phyloP scores from a whole-genome alignment of 2,113 vertebrate genomes.

The Cyrtonyx montezumae region DNA sequence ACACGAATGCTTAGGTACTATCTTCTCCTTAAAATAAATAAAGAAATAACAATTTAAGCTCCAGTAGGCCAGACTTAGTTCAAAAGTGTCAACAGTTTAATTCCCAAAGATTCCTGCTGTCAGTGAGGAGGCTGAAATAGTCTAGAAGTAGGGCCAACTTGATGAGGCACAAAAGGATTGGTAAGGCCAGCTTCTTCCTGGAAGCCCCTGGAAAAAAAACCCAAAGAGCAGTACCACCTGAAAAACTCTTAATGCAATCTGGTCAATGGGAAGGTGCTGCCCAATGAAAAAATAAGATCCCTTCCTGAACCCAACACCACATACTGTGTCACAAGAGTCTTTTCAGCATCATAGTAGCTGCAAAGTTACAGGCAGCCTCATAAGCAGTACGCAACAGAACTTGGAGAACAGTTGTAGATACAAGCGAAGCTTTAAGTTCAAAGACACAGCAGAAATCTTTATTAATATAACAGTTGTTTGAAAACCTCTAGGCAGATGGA shows the following conservation, averaged over 20 bases:
- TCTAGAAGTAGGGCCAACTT: background rate
- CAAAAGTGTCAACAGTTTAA: background rate
- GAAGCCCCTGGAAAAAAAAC: slow-evolving; percentile 35
- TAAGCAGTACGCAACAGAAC: background rate
- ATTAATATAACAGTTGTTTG: background rate
- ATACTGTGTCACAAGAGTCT: background rate
- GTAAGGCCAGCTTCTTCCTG: slow-evolving; percentile 12
- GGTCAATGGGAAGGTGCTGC: background rate
- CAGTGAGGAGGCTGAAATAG: slow-evolving; percentile 13
- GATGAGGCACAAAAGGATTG: background rate
- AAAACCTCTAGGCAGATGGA: background rate
- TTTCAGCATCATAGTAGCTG: background rate
- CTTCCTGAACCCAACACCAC: background rate
- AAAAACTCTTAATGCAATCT: background rate
- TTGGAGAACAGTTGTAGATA: background rate
- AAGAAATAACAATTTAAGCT: slow-evolving; percentile 40
- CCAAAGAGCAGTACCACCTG: slow-evolving; percentile 13
- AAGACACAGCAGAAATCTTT: background rate
- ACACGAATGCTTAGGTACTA: background rate
- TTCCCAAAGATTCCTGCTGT: slow-evolving; percentile 27
- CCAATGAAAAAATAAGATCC: background rate
- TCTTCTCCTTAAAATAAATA: background rate
- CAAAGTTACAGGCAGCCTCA: background rate
- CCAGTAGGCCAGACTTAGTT: slow-evolving; percentile 10
- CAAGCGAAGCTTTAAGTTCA: background rate